phyloP scores from a whole-genome alignment of 2,113 vertebrate species.

The Cairina moschata region DNA sequence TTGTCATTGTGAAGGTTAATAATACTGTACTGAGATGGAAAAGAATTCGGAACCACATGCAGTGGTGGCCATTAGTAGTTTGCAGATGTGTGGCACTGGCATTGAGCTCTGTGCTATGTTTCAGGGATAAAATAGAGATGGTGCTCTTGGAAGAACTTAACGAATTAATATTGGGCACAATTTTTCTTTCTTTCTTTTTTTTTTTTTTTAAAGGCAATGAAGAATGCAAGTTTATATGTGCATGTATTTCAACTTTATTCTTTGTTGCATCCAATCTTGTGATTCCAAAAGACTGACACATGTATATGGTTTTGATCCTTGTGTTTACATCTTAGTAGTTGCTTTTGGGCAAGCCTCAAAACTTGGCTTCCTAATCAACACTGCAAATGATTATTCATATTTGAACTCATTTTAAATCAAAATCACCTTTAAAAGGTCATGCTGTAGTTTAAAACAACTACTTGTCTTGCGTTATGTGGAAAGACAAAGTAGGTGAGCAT shows the following conservation, averaged over 20 bases:
- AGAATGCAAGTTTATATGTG: background rate
- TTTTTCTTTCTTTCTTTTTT: background rate
- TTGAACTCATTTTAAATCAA: background rate
- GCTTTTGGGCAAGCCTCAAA: background rate
- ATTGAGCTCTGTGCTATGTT: background rate
- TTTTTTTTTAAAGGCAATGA: background rate
- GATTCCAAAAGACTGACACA: background rate
- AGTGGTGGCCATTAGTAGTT: background rate
- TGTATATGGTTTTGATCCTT: background rate
- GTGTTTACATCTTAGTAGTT: background rate
- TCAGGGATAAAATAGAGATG: background rate
- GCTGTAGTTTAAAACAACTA: background rate
- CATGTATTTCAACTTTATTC: background rate
- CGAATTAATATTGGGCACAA: background rate
- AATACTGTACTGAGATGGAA: background rate
- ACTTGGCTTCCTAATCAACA: background rate
- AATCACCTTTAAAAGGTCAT: conserved; percentile 14
- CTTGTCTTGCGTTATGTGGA: background rate
- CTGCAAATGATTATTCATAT: conserved; percentile 11
- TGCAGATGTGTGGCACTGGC: background rate
- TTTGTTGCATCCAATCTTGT: background rate
- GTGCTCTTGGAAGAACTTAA: background rate
- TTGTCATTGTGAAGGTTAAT: background rate
- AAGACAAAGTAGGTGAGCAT: background rate
- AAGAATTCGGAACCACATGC: background rate